Percentiles rank a stretch among this genome's conserved stretches.
Evolutionary conservation across 2,888 invertebrate genomes (phyloP).

Genomic region (Drosophila pseudotakahashii): DNA sequence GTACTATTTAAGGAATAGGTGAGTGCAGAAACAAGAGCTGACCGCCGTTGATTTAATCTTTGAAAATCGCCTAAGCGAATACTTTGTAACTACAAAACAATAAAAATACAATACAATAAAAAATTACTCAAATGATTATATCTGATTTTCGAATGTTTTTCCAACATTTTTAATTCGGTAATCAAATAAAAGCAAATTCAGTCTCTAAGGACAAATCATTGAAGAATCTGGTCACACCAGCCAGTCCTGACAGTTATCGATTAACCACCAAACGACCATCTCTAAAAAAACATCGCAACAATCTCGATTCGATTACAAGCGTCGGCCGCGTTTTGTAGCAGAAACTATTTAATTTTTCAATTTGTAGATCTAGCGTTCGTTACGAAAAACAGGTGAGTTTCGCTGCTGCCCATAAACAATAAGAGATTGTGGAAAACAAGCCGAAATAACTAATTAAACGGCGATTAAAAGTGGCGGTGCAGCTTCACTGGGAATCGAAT

Average conservation of each 20-base stretch:
- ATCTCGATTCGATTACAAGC: slow-evolving; percentile 28
- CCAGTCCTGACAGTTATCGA: background rate
- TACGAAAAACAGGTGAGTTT: slow-evolving; percentile 30
- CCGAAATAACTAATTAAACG: background rate
- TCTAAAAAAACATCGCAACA: slow-evolving; percentile 6
- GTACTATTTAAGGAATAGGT: too few species aligned
- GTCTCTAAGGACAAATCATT: background rate
- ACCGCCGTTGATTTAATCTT: too few species aligned
- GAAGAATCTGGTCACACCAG: background rate
- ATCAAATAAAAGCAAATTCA: too few species aligned
- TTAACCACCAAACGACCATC: background rate
- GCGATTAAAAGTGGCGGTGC: slow-evolving; percentile 1
- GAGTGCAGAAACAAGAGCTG: too few species aligned
- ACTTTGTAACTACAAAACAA: too few species aligned
- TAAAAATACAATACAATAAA: too few species aligned
- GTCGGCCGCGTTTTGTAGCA: slow-evolving; percentile 58
- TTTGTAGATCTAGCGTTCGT: slow-evolving; percentile 41
- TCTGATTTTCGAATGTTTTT: too few species aligned
- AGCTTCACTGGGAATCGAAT: slow-evolving; percentile 33
- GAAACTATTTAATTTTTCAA: slow-evolving; percentile 29
- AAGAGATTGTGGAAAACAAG: background rate
- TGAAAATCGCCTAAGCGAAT: too few species aligned
- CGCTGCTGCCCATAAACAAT: background rate
- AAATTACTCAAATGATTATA: too few species aligned
- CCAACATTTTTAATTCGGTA: too few species aligned